Conservation (phyloP, 30 jellyfish, hydroid and myxozoan species). For the Turritopsis dohrnii region DNA sequence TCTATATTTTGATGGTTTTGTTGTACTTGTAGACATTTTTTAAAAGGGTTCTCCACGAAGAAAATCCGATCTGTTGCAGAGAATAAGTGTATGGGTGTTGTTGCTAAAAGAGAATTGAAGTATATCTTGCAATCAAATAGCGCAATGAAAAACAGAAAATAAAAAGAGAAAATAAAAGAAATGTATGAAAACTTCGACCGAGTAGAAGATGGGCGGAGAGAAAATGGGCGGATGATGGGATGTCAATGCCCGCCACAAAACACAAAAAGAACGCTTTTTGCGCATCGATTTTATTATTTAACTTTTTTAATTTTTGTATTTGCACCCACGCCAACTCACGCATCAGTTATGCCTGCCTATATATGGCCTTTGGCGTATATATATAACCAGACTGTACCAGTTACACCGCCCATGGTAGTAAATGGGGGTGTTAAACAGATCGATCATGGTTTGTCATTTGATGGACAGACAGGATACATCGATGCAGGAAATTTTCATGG, state of each 20-base stretch:
- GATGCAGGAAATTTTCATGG: constrained; percentile 94
- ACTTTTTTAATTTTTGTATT: background rate
- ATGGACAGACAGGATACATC: constrained; percentile 84
- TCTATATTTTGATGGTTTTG: background rate
- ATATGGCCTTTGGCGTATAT: constrained; percentile 83
- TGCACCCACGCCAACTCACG: background rate
- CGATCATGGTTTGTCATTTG: constrained; percentile 57
- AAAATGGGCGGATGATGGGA: background rate
- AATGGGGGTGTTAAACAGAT: constrained; percentile 63
- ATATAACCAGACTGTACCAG: constrained; percentile 80
- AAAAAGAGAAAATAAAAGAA: too few relatives aligned
- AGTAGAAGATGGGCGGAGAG: too few relatives aligned
- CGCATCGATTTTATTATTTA: background rate
- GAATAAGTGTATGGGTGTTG: background rate
- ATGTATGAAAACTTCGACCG: background rate
- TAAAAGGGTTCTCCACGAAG: background rate
- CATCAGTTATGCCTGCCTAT: constrained; percentile 65
- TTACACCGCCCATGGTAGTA: constrained; percentile 80
- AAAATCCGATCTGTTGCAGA: background rate
- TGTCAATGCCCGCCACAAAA: background rate
- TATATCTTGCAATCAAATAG: background rate
- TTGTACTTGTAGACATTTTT: background rate
- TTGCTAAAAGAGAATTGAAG: background rate
- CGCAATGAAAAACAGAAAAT: background rate
- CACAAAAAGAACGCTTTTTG: background rate